A percentile compares a stretch with the other conserved stretches of the same genome.
phyloP scores from a whole-genome alignment of 2,113 vertebrate species.

The Phylloscopus whistleri region DNA sequence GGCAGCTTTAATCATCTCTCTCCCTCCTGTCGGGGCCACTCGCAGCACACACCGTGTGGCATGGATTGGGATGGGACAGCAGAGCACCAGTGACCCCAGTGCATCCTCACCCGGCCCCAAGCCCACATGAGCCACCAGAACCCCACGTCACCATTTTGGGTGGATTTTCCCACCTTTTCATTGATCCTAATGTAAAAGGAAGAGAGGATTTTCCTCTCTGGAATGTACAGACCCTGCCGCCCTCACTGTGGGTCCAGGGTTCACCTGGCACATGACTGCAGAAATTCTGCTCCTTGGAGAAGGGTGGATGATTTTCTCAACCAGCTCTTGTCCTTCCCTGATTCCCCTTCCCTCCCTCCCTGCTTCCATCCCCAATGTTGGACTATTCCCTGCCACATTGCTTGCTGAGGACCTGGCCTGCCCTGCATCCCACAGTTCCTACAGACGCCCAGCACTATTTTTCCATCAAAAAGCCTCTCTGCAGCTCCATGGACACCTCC shows the following conservation, averaged over 20 bases:
- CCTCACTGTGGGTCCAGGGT: background rate
- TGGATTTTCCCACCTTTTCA: background rate
- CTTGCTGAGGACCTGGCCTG: rapidly evolving
- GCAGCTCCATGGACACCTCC: background rate
- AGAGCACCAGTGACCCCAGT: background rate
- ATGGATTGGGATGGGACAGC: rapidly evolving
- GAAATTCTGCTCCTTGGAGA: background rate
- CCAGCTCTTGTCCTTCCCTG: background rate
- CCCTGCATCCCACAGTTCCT: background rate
- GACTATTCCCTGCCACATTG: background rate
- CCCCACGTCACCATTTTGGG: rapidly evolving
- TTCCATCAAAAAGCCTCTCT: background rate
- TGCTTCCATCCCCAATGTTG: rapidly evolving
- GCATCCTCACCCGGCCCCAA: rapidly evolving
- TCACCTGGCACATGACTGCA: background rate
- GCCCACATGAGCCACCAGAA: rapidly evolving
- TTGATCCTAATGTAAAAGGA: background rate
- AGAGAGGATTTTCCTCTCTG: background rate
- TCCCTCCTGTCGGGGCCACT: background rate
- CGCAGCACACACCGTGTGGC: rapidly evolving
- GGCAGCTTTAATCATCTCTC: conserved; percentile 25
- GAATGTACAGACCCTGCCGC: background rate
- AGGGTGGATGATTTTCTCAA: rapidly evolving
- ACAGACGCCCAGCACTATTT: background rate
- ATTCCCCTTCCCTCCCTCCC: background rate